These are phyloP conservation scores for Microcebus murinus DNA, from an alignment of 2,113 vertebrate species.

Conservation along the genomic window DNA sequence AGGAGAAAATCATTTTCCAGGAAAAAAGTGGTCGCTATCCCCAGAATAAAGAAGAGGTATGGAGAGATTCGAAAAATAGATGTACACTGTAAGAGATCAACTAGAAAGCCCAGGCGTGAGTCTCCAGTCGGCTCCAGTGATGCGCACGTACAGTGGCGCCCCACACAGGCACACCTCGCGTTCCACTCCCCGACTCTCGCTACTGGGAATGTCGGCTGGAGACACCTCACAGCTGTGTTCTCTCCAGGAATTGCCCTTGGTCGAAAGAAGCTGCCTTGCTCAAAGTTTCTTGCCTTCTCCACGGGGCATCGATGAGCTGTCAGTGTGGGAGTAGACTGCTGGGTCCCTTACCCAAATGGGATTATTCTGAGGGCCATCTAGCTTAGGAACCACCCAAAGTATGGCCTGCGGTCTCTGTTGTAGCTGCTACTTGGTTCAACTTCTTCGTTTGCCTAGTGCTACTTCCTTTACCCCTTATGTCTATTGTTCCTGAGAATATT, in stretches of 20 bases:
- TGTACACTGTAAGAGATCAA: not conserved
- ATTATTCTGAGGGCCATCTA: not conserved
- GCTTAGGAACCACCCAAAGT: not conserved
- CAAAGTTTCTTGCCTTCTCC: not conserved
- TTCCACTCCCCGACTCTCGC: not conserved
- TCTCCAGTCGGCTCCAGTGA: not conserved
- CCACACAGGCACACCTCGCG: not conserved
- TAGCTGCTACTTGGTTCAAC: not conserved
- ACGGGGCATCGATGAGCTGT: not conserved
- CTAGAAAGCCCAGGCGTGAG: not conserved
- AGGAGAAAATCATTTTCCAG: not conserved
- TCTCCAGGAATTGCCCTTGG: not conserved
- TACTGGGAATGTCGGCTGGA: not conserved
- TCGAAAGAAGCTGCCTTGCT: not conserved
- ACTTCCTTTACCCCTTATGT: not conserved
- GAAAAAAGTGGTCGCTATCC: not conserved
- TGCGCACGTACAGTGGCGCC: rapidly evolving
- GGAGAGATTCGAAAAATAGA: not conserved
- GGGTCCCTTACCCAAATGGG: not conserved
- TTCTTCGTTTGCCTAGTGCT: not conserved
- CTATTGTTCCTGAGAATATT: not conserved
- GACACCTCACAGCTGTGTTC: not conserved
- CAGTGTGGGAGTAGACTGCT: not conserved
- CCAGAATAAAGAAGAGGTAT: not conserved
- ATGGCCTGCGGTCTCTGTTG: not conserved